Evolutionary conservation across 1,140 invertebrate genomes (phyloP), one percentile per base, ranked within the genome.

Genomic region (Polypedilum vanderplanki): DNA sequence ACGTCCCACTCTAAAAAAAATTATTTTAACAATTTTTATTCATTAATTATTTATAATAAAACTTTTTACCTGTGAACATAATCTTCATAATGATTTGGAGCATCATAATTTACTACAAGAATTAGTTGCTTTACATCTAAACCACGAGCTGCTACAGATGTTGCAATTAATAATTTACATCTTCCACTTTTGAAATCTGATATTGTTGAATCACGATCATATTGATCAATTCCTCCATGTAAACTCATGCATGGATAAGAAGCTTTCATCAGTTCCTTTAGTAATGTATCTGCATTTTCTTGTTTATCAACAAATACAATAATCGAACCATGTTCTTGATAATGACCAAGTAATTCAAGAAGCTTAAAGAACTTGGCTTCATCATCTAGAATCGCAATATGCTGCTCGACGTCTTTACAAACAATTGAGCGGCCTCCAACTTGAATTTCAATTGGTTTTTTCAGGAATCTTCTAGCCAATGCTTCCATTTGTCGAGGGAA

Each of bases 31-130:
- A n/a, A n/a, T n/a, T n/a, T n/a, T n/a, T n/a, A 33, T 33, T 33
- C 5, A 1, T 33, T 33, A 33, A 33, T 3, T 3, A 33, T 3
- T 33, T 33, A 3, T 33, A 33, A 33, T 33, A 33, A 33, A 33
- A 33, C 24, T 5, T n/a, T n/a, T n/a, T 33, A 33, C 24, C 24
- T 33, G 24, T 99, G 98, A 9, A 99, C 98, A 84, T 99, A 99
- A 85, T 99, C 98, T 85, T 99, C 98, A 82, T 99, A 99, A 84
- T 99, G 98, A 86, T 99, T 99, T 0, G 98, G 98, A 82, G 97
- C 98, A 85, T 99, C 98, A 83, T 98, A 99, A 84, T 99, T 99
- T 0, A 99, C 91, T 1, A 99, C 98, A 1, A 99, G 84, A 77
- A 98, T 97, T 3, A 99, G 87, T 79, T 99, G 95, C 81, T 99